Percentiles rank a stretch among this genome's conserved stretches.
Evolutionary conservation across 2,113 vertebrate genomes (phyloP).

Genomic region (Tachuris rubrigastra): DNA sequence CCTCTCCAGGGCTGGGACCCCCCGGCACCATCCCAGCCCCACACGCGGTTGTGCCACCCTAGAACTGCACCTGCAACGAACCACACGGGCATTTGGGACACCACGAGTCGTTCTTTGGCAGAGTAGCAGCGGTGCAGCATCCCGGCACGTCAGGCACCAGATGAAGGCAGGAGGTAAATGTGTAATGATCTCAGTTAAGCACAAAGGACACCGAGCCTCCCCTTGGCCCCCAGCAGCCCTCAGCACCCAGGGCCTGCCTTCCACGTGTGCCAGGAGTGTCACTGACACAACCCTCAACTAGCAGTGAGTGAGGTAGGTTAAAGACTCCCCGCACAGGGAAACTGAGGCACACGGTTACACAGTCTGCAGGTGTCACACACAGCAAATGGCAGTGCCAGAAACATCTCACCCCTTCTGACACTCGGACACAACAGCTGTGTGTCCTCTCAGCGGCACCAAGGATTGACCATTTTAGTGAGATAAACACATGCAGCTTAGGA

Average conservation of each 20-base stretch:
- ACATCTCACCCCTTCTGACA: background rate
- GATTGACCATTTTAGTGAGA: background rate
- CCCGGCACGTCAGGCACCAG: background rate
- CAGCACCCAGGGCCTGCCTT: background rate
- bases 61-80: background rate
- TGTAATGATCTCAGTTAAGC: fast-evolving
- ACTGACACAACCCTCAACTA: background rate
- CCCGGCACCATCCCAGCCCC: background rate
- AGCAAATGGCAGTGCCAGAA: background rate
- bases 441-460: fast-evolving
- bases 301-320: constrained; percentile 47
- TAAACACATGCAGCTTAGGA: background rate
- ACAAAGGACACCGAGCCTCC: background rate
- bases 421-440: background rate
- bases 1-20: background rate
- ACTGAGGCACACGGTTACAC: constrained; percentile 20
- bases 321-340: background rate
- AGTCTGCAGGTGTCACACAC: background rate
- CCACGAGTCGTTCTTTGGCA: background rate
- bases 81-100: fast-evolving
- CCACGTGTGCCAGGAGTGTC: background rate
- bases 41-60: background rate
- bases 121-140: background rate
- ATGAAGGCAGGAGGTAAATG: background rate
- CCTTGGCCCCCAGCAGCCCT: background rate